Percentiles rank a stretch among this genome's conserved stretches.
Evolutionary conservation across 2,888 invertebrate species (phyloP).

Genomic region (Nowickia ferox): DNA sequence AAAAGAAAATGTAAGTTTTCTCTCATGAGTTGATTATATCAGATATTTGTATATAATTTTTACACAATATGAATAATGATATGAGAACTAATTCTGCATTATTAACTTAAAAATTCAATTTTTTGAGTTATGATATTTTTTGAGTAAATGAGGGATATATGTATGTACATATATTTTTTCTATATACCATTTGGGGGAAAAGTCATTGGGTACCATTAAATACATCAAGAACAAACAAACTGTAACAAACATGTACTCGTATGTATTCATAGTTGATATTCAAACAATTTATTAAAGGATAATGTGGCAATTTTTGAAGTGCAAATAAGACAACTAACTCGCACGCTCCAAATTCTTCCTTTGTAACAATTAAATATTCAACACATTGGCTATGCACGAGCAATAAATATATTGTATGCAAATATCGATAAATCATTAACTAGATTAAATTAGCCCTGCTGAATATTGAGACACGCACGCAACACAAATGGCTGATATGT

Average conservation of each 20-base stretch:
- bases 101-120: too few relatives aligned
- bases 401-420: conserved; percentile 62
- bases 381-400: conserved; percentile 49
- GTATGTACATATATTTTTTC: not conserved
- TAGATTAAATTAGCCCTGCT: conserved; percentile 29
- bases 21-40: too few relatives aligned
- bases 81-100: too few relatives aligned
- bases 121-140: too few relatives aligned
- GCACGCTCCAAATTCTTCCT: conserved; percentile 26
- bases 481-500: conserved; percentile 2
- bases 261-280: conserved; percentile 40
- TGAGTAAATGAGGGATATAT: too few relatives aligned
- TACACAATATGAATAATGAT: too few relatives aligned
- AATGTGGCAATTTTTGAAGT: not conserved
- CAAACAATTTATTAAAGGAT: conserved; percentile 20
- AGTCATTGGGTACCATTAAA: conserved; percentile 60
- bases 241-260: conserved; percentile 52
- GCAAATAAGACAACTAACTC: not conserved
- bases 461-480: not conserved
- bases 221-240: conserved; percentile 55
- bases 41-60: too few relatives aligned
- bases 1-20: too few relatives aligned
- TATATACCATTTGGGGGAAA: conserved; percentile 1
- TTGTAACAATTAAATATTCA: conserved; percentile 26
- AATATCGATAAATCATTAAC: conserved; percentile 52